phyloP scores from a whole-genome alignment of 2,797 vertebrate species.

The Argya squamiceps region DNA sequence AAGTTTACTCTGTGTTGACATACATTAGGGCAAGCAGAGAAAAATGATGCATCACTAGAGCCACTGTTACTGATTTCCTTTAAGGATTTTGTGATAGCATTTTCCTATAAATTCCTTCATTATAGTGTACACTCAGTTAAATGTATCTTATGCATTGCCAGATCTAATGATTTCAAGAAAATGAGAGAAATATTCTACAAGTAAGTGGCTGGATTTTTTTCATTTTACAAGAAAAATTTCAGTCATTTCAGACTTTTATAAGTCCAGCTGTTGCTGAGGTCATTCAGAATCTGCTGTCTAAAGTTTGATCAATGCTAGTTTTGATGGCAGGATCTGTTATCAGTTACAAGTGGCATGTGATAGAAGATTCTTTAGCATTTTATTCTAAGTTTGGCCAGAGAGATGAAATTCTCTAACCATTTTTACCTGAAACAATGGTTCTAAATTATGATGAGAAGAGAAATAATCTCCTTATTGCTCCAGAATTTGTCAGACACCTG shows the following conservation, averaged over 20 bases:
- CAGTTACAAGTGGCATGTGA: neutral
- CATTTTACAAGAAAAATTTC: neutral
- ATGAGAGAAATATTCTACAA: neutral
- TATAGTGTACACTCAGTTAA: neutral
- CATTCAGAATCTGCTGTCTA: neutral
- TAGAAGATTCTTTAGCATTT: neutral
- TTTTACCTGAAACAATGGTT: neutral
- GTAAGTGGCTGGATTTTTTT: neutral
- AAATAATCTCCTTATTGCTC: neutral
- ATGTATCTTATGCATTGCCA: neutral
- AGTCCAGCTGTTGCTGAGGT: neutral
- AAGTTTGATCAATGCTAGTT: neutral
- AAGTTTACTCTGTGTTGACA: neutral
- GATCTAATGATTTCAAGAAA: neutral
- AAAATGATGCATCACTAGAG: neutral
- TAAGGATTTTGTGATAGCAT: neutral
- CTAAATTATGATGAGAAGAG: neutral
- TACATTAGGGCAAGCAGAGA: neutral
- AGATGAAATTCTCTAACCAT: neutral
- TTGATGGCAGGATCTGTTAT: neutral
- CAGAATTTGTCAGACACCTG: neutral
- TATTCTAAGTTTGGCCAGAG: neutral
- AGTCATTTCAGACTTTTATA: neutral
- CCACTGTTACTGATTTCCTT: neutral
- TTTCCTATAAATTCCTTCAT: neutral